A percentile compares a stretch with the other conserved stretches of the same genome.
These are phyloP conservation scores for Galaxea fascicularis DNA, from an alignment of 92 coral and sea anemone genomes.

Conservation along the genomic window DNA sequence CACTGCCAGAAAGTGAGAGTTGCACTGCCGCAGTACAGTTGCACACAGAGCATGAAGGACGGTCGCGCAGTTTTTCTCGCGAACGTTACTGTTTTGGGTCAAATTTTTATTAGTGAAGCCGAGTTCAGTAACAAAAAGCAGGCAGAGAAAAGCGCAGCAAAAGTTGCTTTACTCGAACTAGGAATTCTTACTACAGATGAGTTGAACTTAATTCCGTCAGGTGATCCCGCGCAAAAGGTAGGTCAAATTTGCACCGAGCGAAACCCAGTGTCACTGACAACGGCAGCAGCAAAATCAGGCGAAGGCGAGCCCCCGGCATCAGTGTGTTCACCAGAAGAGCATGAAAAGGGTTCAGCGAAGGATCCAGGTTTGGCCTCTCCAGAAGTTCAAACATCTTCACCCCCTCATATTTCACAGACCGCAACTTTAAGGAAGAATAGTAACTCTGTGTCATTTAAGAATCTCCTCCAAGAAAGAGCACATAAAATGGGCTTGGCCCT, in stretches of 20 bases:
- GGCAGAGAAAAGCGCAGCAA: constrained; percentile 83
- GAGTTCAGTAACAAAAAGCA: constrained; percentile 70
- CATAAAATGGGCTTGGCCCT: constrained; percentile 63
- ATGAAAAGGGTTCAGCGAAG: not conserved
- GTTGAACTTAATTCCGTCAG: not conserved
- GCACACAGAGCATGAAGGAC: constrained; percentile 27
- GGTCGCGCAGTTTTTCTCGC: constrained; percentile 19
- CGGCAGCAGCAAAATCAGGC: not conserved
- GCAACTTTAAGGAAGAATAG: constrained; percentile 6
- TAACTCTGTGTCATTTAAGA: constrained; percentile 59
- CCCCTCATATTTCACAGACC: not conserved
- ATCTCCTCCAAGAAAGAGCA: constrained; percentile 77
- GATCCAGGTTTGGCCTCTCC: constrained; percentile 1
- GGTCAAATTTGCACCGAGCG: not conserved
- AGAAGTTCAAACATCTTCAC: constrained; percentile 10
- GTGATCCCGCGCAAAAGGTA: not conserved
- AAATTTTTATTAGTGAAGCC: constrained; percentile 54
- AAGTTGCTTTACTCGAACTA: constrained; percentile 60
- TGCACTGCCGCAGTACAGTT: constrained; percentile 64
- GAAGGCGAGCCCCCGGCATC: not conserved
- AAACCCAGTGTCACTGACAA: not conserved
- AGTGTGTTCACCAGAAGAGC: not conserved
- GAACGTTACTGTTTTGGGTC: constrained; percentile 58
- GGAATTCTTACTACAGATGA: not conserved
- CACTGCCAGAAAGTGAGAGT: constrained; percentile 69